Conservation (phyloP, 2,797 vertebrate genomes). For the Pipistrellus pygmaeus region DNA sequence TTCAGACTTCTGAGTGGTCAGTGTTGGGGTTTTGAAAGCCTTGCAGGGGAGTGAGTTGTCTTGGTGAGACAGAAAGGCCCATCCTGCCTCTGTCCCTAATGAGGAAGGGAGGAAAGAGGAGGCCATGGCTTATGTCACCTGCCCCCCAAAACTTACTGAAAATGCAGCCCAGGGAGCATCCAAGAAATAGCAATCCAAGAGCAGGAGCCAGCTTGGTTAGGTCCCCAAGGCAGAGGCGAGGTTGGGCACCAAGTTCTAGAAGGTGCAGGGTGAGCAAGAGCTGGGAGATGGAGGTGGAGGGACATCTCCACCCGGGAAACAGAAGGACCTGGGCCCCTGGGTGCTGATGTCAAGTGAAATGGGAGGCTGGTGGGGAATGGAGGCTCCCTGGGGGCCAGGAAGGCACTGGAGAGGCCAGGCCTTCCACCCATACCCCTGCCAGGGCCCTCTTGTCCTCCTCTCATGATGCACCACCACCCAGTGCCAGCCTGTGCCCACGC, state of each 20-base stretch:
- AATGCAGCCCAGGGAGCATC: too few species aligned
- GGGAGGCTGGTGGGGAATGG: too few species aligned
- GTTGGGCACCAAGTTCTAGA: too few species aligned
- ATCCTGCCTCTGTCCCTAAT: background rate
- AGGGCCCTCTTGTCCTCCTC: background rate
- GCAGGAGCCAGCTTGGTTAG: background rate
- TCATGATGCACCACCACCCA: rapidly evolving
- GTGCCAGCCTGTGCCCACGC: rapidly evolving
- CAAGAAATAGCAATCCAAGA: background rate
- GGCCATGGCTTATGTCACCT: background rate
- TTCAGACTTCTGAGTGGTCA: too few species aligned
- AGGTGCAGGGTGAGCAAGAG: too few species aligned
- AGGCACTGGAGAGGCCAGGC: background rate
- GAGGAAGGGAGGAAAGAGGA: background rate
- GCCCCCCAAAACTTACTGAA: background rate
- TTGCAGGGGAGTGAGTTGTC: background rate
- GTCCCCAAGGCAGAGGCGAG: background rate
- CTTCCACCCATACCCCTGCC: rapidly evolving
- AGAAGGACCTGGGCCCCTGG: background rate
- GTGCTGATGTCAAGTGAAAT: background rate
- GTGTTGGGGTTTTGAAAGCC: background rate
- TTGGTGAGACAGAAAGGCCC: background rate
- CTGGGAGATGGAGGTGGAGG: background rate
- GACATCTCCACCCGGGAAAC: background rate
- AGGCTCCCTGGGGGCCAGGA: background rate